phyloP scores from a whole-genome alignment of 2,888 invertebrate genomes.

The Dioctria rufipes region DNA sequence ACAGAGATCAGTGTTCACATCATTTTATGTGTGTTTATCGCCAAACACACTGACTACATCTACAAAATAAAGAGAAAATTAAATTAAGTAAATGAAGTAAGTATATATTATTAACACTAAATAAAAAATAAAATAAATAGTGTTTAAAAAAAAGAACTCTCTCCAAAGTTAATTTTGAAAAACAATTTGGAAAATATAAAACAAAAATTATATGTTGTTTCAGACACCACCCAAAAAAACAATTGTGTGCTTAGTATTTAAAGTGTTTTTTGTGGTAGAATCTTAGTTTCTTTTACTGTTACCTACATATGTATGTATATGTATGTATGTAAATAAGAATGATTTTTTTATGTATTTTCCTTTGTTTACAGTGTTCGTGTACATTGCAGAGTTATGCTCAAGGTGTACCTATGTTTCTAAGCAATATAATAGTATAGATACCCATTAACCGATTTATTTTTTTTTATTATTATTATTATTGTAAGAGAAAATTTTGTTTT shows the following conservation, averaged over 20 bases:
- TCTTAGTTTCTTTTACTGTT: not conserved
- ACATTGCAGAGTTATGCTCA: too few species aligned
- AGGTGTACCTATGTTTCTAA: not conserved
- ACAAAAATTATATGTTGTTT: conserved; percentile 50
- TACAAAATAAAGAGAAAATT: conserved; percentile 74
- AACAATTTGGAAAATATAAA: conserved; percentile 30
- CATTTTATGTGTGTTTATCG: conserved; percentile 76
- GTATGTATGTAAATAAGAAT: not conserved
- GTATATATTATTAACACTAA: conserved; percentile 43
- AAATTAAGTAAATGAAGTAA: conserved; percentile 60
- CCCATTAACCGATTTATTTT: conserved; percentile 2
- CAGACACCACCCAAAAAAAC: conserved; percentile 15
- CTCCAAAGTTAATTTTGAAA: conserved; percentile 32
- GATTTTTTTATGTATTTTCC: not conserved
- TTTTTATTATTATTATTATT: not conserved
- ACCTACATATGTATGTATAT: not conserved
- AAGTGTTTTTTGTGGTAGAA: not conserved
- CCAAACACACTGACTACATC: conserved; percentile 92
- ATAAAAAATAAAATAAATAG: conserved; percentile 40
- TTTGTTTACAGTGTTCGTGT: conserved; percentile 3
- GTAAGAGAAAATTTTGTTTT: not conserved
- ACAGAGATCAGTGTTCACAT: conserved; percentile 64
- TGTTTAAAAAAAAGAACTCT: conserved; percentile 15
- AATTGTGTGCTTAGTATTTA: conserved; percentile 27
- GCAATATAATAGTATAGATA: not conserved